Percentiles rank a stretch among this genome's conserved stretches.
These are phyloP conservation scores for Tribolium madens DNA, from an alignment of 1,140 invertebrate genomes.

Conservation along the genomic window DNA sequence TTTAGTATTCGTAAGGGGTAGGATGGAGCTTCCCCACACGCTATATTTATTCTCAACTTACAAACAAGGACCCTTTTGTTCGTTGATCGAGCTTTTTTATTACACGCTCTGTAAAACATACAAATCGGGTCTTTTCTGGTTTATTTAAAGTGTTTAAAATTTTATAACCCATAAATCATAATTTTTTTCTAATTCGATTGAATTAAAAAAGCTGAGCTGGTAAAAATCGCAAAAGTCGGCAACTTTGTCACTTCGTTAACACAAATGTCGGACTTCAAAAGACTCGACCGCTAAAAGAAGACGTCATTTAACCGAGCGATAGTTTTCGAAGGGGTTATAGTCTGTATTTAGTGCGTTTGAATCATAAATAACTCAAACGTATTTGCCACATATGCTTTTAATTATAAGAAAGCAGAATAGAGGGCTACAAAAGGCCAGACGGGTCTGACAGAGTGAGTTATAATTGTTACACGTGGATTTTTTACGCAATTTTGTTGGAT, in stretches of 20 bases:
- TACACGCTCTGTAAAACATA: slow-evolving; percentile 53
- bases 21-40: slow-evolving; percentile 22
- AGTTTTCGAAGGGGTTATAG: slow-evolving; percentile 46
- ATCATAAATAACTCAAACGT: slow-evolving; percentile 53
- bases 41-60: slow-evolving; percentile 50
- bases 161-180: slow-evolving; percentile 53
- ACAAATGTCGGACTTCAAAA: slow-evolving; percentile 25
- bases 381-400: slow-evolving; percentile 55
- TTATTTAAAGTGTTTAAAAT: slow-evolving; percentile 52
- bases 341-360: slow-evolving; percentile 37
- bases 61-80: slow-evolving; percentile 52
- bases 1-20: slow-evolving; percentile 43
- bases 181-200: slow-evolving; percentile 41
- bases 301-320: slow-evolving; percentile 9
- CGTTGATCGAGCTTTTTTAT: slow-evolving; percentile 49
- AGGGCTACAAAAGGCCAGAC: background rate
- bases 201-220: background rate
- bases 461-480: slow-evolving; percentile 10
- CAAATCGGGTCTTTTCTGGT: slow-evolving; percentile 51
- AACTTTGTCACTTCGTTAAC: slow-evolving; percentile 22
- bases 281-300: slow-evolving; percentile 29
- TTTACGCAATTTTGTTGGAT: slow-evolving; percentile 1
- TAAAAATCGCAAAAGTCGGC: background rate
- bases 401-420: slow-evolving; percentile 47
- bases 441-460: slow-evolving; percentile 8